phyloP scores from a whole-genome alignment of 1,140 invertebrate genomes.

The Trichonephila clavata region DNA sequence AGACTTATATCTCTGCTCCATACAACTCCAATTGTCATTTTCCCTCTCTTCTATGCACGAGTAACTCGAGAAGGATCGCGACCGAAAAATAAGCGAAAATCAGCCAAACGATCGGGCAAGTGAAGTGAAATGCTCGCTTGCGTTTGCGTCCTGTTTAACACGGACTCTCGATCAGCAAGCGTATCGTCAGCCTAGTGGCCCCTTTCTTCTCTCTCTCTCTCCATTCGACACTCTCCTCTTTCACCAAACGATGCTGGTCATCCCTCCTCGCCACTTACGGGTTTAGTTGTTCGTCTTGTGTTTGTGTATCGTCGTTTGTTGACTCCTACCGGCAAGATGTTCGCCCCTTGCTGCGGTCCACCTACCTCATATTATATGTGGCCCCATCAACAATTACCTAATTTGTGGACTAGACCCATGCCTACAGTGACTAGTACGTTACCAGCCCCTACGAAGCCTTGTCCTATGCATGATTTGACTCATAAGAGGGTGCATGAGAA shows the following conservation, averaged over 20 bases:
- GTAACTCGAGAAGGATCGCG: background rate
- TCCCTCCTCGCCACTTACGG: background rate
- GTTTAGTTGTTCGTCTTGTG: background rate
- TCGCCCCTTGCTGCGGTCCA: slow-evolving; percentile 52
- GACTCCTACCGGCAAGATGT: slow-evolving; percentile 26
- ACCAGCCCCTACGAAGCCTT: slow-evolving; percentile 22
- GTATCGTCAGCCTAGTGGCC: slow-evolving; percentile 59
- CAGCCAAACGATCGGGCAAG: background rate
- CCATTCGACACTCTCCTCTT: slow-evolving; percentile 21
- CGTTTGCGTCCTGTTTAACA: slow-evolving; percentile 54
- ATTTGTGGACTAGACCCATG: slow-evolving; percentile 47
- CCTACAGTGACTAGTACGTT: slow-evolving; percentile 42
- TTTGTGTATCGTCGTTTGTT: background rate
- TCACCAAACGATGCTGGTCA: slow-evolving; percentile 17
- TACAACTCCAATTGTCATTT: background rate
- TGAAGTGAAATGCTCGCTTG: slow-evolving; percentile 12
- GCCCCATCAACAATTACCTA: slow-evolving; percentile 48
- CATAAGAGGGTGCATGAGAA: slow-evolving; percentile 15
- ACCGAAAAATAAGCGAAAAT: slow-evolving; percentile 25
- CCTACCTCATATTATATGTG: slow-evolving; percentile 65
- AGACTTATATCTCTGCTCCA: too few species aligned
- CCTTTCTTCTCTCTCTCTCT: slow-evolving; percentile 16
- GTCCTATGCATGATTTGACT: slow-evolving; percentile 52
- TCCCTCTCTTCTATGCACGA: background rate
- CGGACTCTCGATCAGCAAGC: slow-evolving; percentile 47